Evolutionary conservation across 2,113 vertebrate genomes (phyloP).

Genomic region (Pao palembangensis): DNA sequence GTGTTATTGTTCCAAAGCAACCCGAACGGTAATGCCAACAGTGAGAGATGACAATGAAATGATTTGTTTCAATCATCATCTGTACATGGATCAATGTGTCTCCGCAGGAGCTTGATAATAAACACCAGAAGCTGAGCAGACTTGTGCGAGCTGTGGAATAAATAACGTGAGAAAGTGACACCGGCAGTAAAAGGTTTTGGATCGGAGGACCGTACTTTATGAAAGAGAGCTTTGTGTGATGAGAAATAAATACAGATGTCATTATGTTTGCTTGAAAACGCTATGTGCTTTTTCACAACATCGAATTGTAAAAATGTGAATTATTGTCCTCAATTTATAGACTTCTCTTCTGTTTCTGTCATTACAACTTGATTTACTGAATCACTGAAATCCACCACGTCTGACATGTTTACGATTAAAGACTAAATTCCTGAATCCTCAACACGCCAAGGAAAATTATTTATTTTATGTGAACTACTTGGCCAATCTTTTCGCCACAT

Average conservation of each 20-base stretch:
- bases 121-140: slow-evolving; percentile 55
- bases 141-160: slow-evolving; percentile 58
- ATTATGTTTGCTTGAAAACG: slow-evolving; percentile 39
- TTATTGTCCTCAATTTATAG: slow-evolving; percentile 18
- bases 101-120: slow-evolving; percentile 42
- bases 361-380: slow-evolving; percentile 8
- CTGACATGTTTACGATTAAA: slow-evolving; percentile 17
- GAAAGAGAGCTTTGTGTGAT: slow-evolving; percentile 60
- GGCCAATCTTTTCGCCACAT: slow-evolving; percentile 87
- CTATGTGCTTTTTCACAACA: slow-evolving; percentile 34
- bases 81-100: slow-evolving; percentile 46
- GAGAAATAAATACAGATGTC: slow-evolving; percentile 58
- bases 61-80: slow-evolving; percentile 37
- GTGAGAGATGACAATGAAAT: slow-evolving; percentile 17
- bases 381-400: slow-evolving; percentile 20
- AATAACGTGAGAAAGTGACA: slow-evolving; percentile 61
- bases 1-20: slow-evolving; percentile 11
- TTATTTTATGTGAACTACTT: slow-evolving; percentile 65
- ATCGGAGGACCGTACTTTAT: slow-evolving; percentile 9
- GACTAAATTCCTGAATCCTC: slow-evolving; percentile 3
- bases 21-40: slow-evolving; percentile 15
- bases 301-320: slow-evolving; percentile 13
- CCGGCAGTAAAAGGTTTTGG: slow-evolving; percentile 61
- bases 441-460: slow-evolving; percentile 8
- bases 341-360: slow-evolving; percentile 26